Percentiles rank a stretch among this genome's conserved stretches.
phyloP scores from a whole-genome alignment of 2,113 vertebrate species.

The Peromyscus leucopus region DNA sequence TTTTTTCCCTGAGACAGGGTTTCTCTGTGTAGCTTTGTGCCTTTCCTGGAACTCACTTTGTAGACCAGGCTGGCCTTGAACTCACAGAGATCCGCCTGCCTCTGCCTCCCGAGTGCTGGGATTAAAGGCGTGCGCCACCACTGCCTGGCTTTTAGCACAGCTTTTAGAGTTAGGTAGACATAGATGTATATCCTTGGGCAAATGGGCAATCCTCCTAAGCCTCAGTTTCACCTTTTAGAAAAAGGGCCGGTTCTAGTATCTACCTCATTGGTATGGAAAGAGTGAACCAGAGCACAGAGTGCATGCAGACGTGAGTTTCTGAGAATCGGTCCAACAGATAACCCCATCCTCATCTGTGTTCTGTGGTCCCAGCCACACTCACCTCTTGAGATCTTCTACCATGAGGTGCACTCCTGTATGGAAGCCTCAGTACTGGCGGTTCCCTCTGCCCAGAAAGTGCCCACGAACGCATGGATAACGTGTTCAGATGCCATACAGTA shows the following conservation, averaged over 20 bases:
- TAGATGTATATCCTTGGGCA: not conserved
- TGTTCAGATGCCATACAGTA: not conserved
- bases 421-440: not conserved
- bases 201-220: not conserved
- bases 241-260: not conserved
- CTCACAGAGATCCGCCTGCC: too few relatives aligned
- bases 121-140: too few relatives aligned
- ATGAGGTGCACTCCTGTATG: accelerated
- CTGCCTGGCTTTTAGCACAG: not conserved
- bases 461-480: not conserved
- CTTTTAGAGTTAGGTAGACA: not conserved
- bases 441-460: not conserved
- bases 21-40: too few relatives aligned
- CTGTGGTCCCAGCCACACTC: not conserved
- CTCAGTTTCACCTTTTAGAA: not conserved
- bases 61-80: too few relatives aligned
- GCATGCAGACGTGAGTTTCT: not conserved
- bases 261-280: not conserved
- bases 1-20: too few relatives aligned
- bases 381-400: not conserved
- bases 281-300: not conserved
- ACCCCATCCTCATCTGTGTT: not conserved
- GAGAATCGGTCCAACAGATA: not conserved
- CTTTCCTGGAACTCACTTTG: too few relatives aligned
- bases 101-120: too few relatives aligned